Conservation (phyloP, 1,140 invertebrate species). For the Mycetomoellerius zeteki region DNA sequence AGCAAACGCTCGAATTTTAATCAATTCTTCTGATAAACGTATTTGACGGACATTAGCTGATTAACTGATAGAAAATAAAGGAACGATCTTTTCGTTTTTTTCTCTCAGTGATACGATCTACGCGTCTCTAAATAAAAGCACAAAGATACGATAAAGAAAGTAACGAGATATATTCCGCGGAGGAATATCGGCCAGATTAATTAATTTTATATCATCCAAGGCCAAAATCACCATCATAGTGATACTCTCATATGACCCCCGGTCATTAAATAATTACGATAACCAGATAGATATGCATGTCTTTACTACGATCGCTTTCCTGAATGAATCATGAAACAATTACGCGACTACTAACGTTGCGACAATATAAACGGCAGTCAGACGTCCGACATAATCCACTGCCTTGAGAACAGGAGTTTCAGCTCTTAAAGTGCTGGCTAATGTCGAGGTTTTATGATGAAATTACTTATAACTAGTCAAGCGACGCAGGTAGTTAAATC, state of each 20-base stretch:
- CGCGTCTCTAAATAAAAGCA: not conserved
- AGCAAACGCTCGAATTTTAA: not conserved
- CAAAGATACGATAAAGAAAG: not conserved
- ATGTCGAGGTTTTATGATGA: constrained; percentile 66
- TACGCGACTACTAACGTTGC: constrained; percentile 58
- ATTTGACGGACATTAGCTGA: not conserved
- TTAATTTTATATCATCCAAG: constrained; percentile 56
- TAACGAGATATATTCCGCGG: not conserved
- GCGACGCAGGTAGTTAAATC: constrained; percentile 42
- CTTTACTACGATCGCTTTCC: constrained; percentile 1
- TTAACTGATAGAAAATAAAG: constrained; percentile 9
- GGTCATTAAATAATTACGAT: constrained; percentile 55
- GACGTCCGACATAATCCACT: constrained; percentile 65
- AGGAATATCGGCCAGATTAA: constrained; percentile 1
- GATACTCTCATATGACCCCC: not conserved
- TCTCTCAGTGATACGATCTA: not conserved
- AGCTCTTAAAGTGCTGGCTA: constrained; percentile 54
- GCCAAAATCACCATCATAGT: constrained; percentile 9
- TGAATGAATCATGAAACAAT: constrained; percentile 63
- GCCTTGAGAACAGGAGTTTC: constrained; percentile 48
- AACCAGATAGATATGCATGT: constrained; percentile 47
- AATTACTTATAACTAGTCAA: constrained; percentile 63
- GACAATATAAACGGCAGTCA: constrained; percentile 33
- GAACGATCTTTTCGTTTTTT: not conserved
- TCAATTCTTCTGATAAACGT: not conserved